Evolutionary conservation across 2,113 vertebrate species (phyloP).

Genomic region (Lethenteron camtschaticum): DNA sequence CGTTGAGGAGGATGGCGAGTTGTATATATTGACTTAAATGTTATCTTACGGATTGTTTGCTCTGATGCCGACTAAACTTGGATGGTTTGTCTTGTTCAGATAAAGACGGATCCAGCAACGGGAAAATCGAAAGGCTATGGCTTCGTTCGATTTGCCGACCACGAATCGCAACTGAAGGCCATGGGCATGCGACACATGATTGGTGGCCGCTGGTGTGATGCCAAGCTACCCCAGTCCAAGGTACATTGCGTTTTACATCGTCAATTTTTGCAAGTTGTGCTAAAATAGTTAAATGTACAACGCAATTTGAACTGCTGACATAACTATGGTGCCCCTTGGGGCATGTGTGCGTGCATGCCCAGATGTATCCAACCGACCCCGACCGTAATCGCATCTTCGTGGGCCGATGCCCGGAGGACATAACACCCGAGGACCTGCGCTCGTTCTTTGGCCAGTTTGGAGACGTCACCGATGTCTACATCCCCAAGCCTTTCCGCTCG

Average conservation of each 20-base stretch:
- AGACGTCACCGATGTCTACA: slow-evolving; percentile 2
- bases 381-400: slow-evolving; percentile 1
- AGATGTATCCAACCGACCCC: slow-evolving; percentile 3
- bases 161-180: slow-evolving; percentile 2
- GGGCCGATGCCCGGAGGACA: slow-evolving; percentile 4
- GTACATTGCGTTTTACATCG: background rate
- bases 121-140: slow-evolving; percentile 2
- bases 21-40: too few relatives aligned
- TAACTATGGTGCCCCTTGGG: too few relatives aligned
- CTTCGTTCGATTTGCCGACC: slow-evolving; percentile 5
- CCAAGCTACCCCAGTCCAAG: background rate
- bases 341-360: background rate
- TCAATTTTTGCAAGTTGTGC: too few relatives aligned
- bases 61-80: background rate
- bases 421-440: slow-evolving; percentile 1
- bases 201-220: slow-evolving; percentile 5
- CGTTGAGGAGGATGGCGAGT: too few relatives aligned
- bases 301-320: too few relatives aligned
- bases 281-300: too few relatives aligned
- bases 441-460: slow-evolving; percentile 3
- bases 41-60: too few relatives aligned
- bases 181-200: slow-evolving; percentile 5
- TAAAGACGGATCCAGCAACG: slow-evolving; percentile 1
- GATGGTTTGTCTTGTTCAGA: background rate
- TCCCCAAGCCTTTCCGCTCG: slow-evolving; percentile 5